Base-by-base conservation (phyloP, 2,888 invertebrate species). In the Dicyrtoma fusca region DNA sequence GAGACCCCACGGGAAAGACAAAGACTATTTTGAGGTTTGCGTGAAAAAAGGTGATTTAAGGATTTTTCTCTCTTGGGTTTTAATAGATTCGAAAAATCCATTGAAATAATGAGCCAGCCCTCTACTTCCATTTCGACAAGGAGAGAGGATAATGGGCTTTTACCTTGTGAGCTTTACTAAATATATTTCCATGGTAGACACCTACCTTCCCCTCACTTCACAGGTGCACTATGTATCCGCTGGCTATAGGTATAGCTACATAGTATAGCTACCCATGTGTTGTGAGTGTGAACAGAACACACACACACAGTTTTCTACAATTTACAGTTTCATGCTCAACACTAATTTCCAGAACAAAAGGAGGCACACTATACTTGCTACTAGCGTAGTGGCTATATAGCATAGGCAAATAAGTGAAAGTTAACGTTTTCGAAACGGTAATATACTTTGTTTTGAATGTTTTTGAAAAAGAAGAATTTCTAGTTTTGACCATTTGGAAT, bases 41-140 rank as follows among this genome's bases (percentile, higher is more conserved):
- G 73, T 71, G 74, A 66, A 59, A 68, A 71, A 55, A 64, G 69
- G 71, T 64, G 68, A 74, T 74, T 74, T 74, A 64, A 69, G 69
- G 64, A 73, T 73, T 64, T 73, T 53, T 61, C 63, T 61, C 34
- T 34, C 34, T 34, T 34, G 4, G 53, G 64, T 69, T 73, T 73
- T 73, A 73, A 64, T 73, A 73, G 73, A 73, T 73, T 73, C 49
- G 57, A 73, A 73, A 73, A 73, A 73, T 73, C 73, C 73, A 73
- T 73, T 69, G 62, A 63, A 57, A 64, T 73, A 73, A 73, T 73
- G 69, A 73, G 69, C 65, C n/a, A 47, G 66, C 55, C 55, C 62
- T 71, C 34, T 34, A 34, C 34, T 34, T 34, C 34, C 34, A 34
- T 34, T 3, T 34, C 42, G 53, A 71, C 59, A 69, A 64, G 44